Conservation (phyloP, 2,888 invertebrate species). For the Nephrotoma guestfalica region DNA sequence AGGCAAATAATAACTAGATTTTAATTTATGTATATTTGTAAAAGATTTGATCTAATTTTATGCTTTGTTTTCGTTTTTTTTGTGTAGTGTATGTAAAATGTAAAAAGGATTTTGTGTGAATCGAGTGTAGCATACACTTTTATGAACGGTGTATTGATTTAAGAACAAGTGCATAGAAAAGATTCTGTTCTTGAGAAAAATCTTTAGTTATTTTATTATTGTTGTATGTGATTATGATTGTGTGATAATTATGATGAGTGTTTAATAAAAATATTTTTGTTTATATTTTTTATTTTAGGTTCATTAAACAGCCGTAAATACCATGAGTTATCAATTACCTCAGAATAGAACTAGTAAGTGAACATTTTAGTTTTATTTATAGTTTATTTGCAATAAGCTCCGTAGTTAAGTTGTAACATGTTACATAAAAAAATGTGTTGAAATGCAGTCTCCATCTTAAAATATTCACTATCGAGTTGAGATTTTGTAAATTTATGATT, state of each 20-base stretch:
- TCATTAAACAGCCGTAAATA: slow-evolving; percentile 50
- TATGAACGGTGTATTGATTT: not conserved
- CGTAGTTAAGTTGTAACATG: not conserved
- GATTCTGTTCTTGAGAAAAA: not conserved
- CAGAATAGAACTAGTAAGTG: slow-evolving; percentile 74
- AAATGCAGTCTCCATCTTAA: not conserved
- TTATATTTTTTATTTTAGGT: slow-evolving; percentile 19
- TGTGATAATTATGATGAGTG: not conserved
- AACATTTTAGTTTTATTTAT: not conserved
- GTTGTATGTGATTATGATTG: not conserved
- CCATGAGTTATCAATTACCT: slow-evolving; percentile 78
- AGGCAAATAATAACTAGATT: not conserved
- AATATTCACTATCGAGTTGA: not conserved
- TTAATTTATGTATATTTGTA: not conserved
- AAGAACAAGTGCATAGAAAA: not conserved
- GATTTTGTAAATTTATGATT: too few relatives aligned
- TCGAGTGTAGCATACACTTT: not conserved
- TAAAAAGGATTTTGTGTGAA: not conserved
- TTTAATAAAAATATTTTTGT: not conserved
- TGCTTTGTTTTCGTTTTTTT: not conserved
- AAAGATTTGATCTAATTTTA: not conserved
- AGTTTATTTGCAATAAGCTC: not conserved
- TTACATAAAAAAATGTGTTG: not conserved
- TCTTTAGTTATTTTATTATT: not conserved
- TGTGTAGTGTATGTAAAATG: not conserved